Base-by-base conservation (phyloP, 1,140 invertebrate genomes). In the Drosophila sturtevanti region DNA sequence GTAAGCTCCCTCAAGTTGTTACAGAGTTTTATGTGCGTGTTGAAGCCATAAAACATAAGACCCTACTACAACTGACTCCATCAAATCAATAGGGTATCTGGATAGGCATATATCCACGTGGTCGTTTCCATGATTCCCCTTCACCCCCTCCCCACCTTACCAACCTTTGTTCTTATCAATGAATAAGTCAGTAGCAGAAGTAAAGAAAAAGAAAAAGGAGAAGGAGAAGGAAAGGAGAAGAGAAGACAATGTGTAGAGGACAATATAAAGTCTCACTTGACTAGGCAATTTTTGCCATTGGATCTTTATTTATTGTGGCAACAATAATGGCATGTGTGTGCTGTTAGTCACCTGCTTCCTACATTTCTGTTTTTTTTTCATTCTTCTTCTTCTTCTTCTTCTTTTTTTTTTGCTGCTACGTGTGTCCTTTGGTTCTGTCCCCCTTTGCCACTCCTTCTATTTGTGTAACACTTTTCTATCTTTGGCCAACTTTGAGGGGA, bases 241-340 rank as follows among this genome's bases (percentile, higher is more conserved):
- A 22, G 64, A 60, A 75, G 24, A 75, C 44, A 21, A 21, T 21
- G 41, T 48, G n/a, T n/a, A n/a, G n/a, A 21, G 18, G 41, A 48
- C 41, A 48, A 48, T 48, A 48, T 48, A 48, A 48, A 48, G 41
- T 48, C 41, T 48, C 55, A 58, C 55, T 67, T 68, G 63, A 68
- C 60, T 76, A 65, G 64, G 56, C 72, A 75, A 75, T 75, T 68
- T 68, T 68, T 51, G 72, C 48, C 72, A 68, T 76, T 9, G 72
- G 55, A 64, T 58, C 44, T 73, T 62, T 76, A 76, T 76, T 76
- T 76, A 76, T 76, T 76, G 72, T 22, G 52, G 38, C 72, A 27
- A 48, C 58, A 48, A 31, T 34, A 35, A 41, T 11, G 66, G 37
- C 74, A 77, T 74, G 73, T 77, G 72, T 70, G 66, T 58, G 41